Conservation (phyloP, 2,888 invertebrate species). For the Rhimphoctona megacephalus region DNA sequence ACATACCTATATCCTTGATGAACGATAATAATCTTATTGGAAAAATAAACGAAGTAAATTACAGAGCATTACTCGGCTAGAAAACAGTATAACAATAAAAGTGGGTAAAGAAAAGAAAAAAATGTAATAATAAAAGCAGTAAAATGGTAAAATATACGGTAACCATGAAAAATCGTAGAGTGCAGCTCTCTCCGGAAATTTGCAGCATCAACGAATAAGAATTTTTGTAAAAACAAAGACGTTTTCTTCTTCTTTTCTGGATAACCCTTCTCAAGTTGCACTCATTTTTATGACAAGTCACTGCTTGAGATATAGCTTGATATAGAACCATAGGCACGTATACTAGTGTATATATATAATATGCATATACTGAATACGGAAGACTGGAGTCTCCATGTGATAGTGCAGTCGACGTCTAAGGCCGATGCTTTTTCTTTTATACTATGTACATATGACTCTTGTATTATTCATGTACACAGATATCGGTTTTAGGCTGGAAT, state of each 20-base stretch:
- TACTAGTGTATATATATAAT: too few species aligned
- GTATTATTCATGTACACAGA: conserved; percentile 61
- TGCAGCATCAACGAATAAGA: conserved; percentile 48
- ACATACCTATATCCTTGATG: neutral
- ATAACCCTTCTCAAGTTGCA: conserved; percentile 33
- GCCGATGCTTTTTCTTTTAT: conserved; percentile 26
- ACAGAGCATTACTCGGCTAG: neutral
- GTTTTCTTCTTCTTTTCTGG: neutral
- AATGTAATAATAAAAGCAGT: conserved; percentile 2
- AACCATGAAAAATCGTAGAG: conserved; percentile 21
- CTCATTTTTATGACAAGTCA: conserved; percentile 62
- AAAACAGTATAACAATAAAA: neutral
- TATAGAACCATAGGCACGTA: neutral
- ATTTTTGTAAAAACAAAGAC: conserved; percentile 41
- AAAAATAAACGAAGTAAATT: conserved; percentile 1
- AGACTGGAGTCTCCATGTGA: conserved; percentile 31
- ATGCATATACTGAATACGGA: conserved; percentile 17
- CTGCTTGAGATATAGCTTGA: conserved; percentile 38
- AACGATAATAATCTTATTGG: conserved; percentile 12
- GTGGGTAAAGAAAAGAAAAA: neutral
- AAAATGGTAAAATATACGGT: neutral
- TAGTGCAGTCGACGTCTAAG: conserved; percentile 28
- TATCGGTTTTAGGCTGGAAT: conserved; percentile 54
- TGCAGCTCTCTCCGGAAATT: neutral
- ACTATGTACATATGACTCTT: conserved; percentile 29